These are phyloP conservation scores for Platysteira castanea DNA, from an alignment of 2,113 vertebrate genomes.

Conservation along the genomic window DNA sequence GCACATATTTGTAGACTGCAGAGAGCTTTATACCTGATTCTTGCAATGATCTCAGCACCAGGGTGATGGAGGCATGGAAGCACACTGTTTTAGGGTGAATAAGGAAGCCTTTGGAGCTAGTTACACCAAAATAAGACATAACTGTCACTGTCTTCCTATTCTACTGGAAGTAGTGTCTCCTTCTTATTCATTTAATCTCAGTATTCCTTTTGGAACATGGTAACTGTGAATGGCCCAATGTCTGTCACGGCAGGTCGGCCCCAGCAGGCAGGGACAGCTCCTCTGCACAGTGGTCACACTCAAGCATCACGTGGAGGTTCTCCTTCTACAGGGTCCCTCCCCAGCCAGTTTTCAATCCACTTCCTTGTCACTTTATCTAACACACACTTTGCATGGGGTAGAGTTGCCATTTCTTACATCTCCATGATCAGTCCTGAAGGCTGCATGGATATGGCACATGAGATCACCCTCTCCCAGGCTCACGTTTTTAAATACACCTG, in stretches of 20 bases:
- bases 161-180: neutral
- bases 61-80: neutral
- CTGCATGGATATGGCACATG: neutral
- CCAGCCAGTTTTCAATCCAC: neutral
- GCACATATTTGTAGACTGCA: neutral
- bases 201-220: neutral
- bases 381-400: neutral
- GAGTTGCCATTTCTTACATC: neutral
- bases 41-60: neutral
- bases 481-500: neutral
- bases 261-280: neutral
- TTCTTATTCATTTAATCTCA: neutral
- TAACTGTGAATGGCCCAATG: neutral
- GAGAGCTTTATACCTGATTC: neutral
- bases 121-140: neutral
- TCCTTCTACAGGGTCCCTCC: neutral
- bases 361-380: neutral
- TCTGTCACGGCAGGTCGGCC: neutral
- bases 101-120: neutral
- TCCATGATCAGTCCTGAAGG: neutral
- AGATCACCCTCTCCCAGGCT: neutral
- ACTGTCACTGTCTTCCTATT: neutral
- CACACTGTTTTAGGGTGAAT: neutral
- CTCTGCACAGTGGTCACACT: accelerated
- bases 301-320: accelerated